Base-by-base conservation (phyloP, 2,113 vertebrate species). In the Apaloderma vittatum region DNA sequence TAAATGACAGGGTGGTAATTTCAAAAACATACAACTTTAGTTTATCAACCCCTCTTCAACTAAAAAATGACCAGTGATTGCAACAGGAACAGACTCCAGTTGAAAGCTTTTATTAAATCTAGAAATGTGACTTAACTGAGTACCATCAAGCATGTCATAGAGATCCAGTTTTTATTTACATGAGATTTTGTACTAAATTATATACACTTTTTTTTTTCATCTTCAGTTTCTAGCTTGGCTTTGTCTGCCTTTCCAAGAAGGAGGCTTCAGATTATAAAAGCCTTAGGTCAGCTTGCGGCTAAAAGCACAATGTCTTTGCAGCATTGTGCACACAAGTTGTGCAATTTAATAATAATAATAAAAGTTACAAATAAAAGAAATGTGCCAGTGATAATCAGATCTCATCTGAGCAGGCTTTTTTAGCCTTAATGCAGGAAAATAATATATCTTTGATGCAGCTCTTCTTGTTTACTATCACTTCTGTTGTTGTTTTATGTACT, bases 1-100 rank as follows among this genome's bases (percentile, higher is more conserved):
- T 90, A 90, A 96, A 83, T 77, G 65, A 80, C 94, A 71, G 87
- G 61, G 57, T 75, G 68, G 59, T 75, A 58, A 84, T 90, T 94
- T 75, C 68, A 93, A 74, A 94, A 95, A 6, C 71, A 77, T 63
- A 17, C 5, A 61, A 75, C 34, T 86, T 75, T 5, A 45, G 29
- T 83, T 94, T 90, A 59, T 84, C 63, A 83, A 46, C 19, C 17
- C 58, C n/a, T 67, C 76, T 92, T 77, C 65, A 68, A 68, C 34
- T 71, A 9, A 83, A 86, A 73, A 70, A 66, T 36, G 9, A 49
- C 46, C n/a, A 55, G 29, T 58, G 52, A 75, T 72, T 71, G 18
- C 61, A 92, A 63, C 21, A 65, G 71, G 29, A 94, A 48, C 37
- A 71, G 32, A 55, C 46, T 80, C 22, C 37, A 24, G 26, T 58